These are phyloP conservation scores for Caerostris darwini DNA, from an alignment of 1,140 invertebrate genomes.

Conservation along the genomic window DNA sequence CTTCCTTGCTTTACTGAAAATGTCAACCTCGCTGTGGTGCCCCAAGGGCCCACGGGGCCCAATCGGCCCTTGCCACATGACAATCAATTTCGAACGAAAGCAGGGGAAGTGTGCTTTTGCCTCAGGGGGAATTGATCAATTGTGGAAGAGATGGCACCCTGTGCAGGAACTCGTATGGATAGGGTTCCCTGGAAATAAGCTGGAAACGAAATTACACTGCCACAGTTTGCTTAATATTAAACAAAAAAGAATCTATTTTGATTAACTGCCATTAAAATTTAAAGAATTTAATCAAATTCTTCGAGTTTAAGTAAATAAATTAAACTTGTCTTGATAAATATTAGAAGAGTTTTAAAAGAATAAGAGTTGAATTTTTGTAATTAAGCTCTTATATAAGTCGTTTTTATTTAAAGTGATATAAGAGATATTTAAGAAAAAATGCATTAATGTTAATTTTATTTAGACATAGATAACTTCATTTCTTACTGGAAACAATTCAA, in stretches of 20 bases:
- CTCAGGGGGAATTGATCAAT: background rate
- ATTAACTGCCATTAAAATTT: too few species aligned
- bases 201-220: background rate
- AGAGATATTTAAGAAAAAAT: too few species aligned
- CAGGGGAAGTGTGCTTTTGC: background rate
- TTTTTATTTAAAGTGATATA: too few species aligned
- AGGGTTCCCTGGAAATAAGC: background rate
- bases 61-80: constrained; percentile 52
- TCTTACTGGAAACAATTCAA: too few species aligned
- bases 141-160: too few species aligned
- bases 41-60: constrained; percentile 38
- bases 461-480: too few species aligned
- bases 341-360: background rate
- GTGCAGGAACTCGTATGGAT: too few species aligned
- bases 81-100: constrained; percentile 43
- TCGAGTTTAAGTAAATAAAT: background rate
- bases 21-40: constrained; percentile 50
- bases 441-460: too few species aligned
- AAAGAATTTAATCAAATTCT: too few species aligned
- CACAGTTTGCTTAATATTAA: background rate
- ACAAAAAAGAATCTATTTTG: background rate
- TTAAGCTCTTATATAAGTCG: too few species aligned
- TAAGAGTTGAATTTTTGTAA: too few species aligned
- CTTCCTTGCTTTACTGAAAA: constrained; percentile 16
- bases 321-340: background rate